Conservation (phyloP, 92 coral and sea anemone species). For the Anthopleura xanthogrammica region DNA sequence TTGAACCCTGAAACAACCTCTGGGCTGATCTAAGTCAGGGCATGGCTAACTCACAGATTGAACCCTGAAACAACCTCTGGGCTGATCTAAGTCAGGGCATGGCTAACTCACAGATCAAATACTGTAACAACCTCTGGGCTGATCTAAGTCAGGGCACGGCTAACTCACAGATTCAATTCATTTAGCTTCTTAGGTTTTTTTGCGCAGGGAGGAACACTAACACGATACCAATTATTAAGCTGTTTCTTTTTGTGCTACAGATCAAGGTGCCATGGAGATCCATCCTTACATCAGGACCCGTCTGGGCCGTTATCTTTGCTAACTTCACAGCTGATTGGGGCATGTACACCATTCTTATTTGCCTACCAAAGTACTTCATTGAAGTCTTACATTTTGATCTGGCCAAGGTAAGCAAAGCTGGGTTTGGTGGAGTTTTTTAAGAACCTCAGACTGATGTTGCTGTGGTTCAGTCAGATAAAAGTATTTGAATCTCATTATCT, state of each 20-base stretch:
- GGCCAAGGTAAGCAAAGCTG: conserved; percentile 77
- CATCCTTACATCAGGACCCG: conserved; percentile 83
- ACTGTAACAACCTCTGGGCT: not conserved
- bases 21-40: no score
- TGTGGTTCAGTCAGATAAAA: no score
- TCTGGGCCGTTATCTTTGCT: conserved; percentile 96
- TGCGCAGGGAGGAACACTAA: not conserved
- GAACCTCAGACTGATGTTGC: no score
- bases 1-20: no score
- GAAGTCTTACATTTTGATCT: conserved; percentile 95
- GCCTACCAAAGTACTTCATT: conserved; percentile 95
- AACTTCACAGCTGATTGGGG: conserved; percentile 99
- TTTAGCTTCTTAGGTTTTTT: no score
- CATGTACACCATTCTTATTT: conserved; percentile 95
- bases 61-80: not conserved
- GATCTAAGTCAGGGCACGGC: no score
- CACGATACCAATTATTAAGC: not conserved
- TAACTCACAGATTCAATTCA: no score
- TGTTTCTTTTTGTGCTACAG: conserved; percentile 23
- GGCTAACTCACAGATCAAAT: no score
- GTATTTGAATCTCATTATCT: no score
- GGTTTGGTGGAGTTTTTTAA: no score
- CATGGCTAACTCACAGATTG: no score
- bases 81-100: no score
- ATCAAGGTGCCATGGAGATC: conserved; percentile 86